Conservation (phyloP, 2,113 vertebrate species). For the Gavia stellata region DNA sequence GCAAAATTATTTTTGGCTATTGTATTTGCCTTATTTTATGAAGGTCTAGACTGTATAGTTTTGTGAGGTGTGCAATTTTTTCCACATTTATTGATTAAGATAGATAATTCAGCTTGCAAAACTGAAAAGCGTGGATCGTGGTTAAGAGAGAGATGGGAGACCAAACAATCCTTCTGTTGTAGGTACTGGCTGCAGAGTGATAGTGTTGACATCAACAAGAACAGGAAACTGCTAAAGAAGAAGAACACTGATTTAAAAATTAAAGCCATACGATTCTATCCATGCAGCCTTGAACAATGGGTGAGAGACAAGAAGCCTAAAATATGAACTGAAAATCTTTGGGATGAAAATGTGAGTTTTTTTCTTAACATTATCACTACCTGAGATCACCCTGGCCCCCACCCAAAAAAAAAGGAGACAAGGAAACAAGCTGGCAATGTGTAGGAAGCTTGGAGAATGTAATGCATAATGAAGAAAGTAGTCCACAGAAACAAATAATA, state of each 20-base stretch:
- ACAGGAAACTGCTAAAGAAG: not conserved
- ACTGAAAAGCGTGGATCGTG: not conserved
- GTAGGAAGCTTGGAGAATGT: not conserved
- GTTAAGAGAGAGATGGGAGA: not conserved
- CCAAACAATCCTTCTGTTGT: not conserved
- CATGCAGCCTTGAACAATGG: not conserved
- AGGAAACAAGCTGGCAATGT: not conserved
- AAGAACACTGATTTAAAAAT: not conserved
- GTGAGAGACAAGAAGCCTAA: not conserved
- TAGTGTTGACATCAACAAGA: not conserved
- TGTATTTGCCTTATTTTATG: not conserved
- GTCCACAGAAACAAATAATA: not conserved
- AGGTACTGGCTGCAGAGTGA: not conserved
- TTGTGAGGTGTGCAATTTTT: not conserved
- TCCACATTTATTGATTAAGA: not conserved
- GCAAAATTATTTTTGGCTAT: not conserved
- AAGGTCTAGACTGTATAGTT: not conserved
- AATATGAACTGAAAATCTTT: not conserved
- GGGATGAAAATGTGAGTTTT: not conserved
- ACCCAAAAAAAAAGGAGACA: fast-evolving
- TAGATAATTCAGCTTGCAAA: not conserved
- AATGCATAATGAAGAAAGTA: not conserved
- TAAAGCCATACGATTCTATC: not conserved
- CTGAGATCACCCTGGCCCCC: not conserved
- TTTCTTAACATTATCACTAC: not conserved